Evolutionary conservation across 2,113 vertebrate genomes (phyloP), one percentile per base, ranked within the genome.

Genomic region (Lampris incognitus): DNA sequence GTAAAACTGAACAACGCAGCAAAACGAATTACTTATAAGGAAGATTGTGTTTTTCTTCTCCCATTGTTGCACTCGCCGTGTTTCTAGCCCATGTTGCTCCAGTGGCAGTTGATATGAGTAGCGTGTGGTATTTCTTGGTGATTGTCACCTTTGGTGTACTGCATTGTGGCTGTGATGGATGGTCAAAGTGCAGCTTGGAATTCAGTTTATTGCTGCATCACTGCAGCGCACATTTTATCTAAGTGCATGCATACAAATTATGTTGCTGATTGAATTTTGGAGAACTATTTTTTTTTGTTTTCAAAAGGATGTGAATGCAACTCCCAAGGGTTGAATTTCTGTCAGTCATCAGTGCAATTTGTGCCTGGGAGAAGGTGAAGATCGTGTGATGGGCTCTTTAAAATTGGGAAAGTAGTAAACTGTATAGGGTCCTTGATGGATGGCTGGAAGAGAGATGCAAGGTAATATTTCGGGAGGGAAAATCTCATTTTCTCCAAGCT

Each of bases 401-500:
- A 88, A 87, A 89, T 74, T 74, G 87, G 76, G 78, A 85, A 89
- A 85, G 87, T 87, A 50, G 63, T 89, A 87, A 90, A 91, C 59
- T 78, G 69, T 85, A 82, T 57, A 74, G 80, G 83, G 76, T 24
- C 76, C 59, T 52, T 89, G 89, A 89, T 90, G 76, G 85, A 92
- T 89, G 79, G 64, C 37, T 49, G 78, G 65, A 85, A 82, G 62
- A 85, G 50, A 37, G 74, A 85, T 75, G 76, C 75, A 78, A 62
- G 65, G 81, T 87, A 83, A 86, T 90, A 87, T 92, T 89, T 92
- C 82, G 74, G 82, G 83, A 86, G 84, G 76, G 84, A 77, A 90
- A 93, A 92, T 93, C 88, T 88, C 57, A 92, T 93, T 92, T 92
- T 88, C 88, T 85, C 81, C 69, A 79, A 83, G 85, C 74, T 84